phyloP scores from a whole-genome alignment of 1,140 invertebrate species.

The Orchestia grillus region DNA sequence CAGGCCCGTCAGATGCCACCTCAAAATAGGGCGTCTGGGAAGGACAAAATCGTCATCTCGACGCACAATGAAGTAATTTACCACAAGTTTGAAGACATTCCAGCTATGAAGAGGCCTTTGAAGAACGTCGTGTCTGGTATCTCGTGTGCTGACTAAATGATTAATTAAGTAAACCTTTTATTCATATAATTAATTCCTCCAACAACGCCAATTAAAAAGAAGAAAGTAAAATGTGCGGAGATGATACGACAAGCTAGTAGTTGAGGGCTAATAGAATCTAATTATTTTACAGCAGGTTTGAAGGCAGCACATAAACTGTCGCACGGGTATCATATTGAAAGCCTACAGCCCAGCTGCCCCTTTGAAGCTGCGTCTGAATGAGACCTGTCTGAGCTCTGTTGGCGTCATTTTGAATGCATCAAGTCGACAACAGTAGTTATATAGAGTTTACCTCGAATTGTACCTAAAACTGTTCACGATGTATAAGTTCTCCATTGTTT shows the following conservation, averaged over 20 bases:
- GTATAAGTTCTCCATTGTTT: too few relatives aligned
- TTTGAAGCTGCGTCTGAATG: too few relatives aligned
- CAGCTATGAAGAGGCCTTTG: not conserved
- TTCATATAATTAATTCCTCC: not conserved
- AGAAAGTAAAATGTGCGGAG: not conserved
- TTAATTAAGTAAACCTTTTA: not conserved
- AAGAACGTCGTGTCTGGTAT: not conserved
- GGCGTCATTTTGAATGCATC: too few relatives aligned
- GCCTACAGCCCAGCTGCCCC: too few relatives aligned
- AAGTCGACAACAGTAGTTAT: too few relatives aligned
- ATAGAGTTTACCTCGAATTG: too few relatives aligned
- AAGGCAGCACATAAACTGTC: too few relatives aligned
- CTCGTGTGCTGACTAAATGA: not conserved
- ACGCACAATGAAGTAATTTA: slow-evolving; percentile 16
- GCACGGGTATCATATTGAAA: too few relatives aligned
- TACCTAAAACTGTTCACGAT: too few relatives aligned
- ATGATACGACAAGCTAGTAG: not conserved
- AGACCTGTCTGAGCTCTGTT: too few relatives aligned
- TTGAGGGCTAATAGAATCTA: not conserved
- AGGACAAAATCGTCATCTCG: slow-evolving; percentile 39
- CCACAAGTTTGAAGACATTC: not conserved
- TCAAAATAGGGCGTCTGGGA: not conserved
- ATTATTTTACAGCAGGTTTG: not conserved
- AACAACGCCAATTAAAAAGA: not conserved
- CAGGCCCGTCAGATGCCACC: too few relatives aligned